phyloP scores from a whole-genome alignment of 1,140 invertebrate species.

The Leptonema lineaticorne region DNA sequence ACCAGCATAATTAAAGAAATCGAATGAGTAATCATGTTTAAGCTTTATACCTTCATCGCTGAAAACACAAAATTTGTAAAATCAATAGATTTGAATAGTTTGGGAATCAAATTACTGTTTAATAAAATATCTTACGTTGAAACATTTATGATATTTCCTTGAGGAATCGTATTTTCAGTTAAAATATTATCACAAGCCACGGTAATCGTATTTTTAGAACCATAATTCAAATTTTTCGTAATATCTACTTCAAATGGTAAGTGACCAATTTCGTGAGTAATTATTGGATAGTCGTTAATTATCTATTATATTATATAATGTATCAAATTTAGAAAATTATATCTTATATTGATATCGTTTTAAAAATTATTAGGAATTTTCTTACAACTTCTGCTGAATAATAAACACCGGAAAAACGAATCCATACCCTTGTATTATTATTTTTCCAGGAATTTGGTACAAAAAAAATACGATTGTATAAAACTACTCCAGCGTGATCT shows the following conservation, averaged over 20 bases:
- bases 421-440: slow-evolving; percentile 66
- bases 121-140: slow-evolving; percentile 51
- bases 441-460: slow-evolving; percentile 71
- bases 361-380: no score
- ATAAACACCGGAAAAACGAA: slow-evolving; percentile 87
- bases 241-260: slow-evolving; percentile 91
- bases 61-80: slow-evolving; percentile 35
- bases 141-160: slow-evolving; percentile 69
- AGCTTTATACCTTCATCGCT: slow-evolving; percentile 68
- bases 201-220: slow-evolving; percentile 77
- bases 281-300: slow-evolving; percentile 76
- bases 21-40: slow-evolving; percentile 83
- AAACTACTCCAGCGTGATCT: slow-evolving; percentile 92
- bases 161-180: slow-evolving; percentile 76
- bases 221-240: slow-evolving; percentile 66
- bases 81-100: not conserved
- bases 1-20: slow-evolving; percentile 98
- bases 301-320: slow-evolving; percentile 70
- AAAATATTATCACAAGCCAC: slow-evolving; percentile 95
- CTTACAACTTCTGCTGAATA: slow-evolving; percentile 86
- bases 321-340: not conserved
- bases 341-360: no score
- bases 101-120: no score
- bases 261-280: slow-evolving; percentile 91
- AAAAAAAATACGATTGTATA: slow-evolving; percentile 84